Percentiles rank a stretch among this genome's conserved stretches.
Evolutionary conservation across 2,888 invertebrate genomes (phyloP).

Genomic region (Zelleria hepariella): DNA sequence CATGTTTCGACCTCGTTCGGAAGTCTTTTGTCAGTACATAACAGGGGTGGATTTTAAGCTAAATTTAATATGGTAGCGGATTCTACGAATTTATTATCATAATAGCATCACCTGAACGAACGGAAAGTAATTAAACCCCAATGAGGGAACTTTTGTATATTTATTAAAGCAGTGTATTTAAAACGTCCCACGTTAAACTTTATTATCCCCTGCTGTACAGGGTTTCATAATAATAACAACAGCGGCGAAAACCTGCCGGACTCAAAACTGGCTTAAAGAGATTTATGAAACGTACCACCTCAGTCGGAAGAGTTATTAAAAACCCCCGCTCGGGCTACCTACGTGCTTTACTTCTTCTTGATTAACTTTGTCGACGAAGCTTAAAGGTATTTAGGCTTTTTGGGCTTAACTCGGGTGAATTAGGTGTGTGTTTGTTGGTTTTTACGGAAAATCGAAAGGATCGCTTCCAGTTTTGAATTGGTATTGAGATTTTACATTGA

Average conservation of each 20-base stretch:
- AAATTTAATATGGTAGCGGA: too few relatives aligned
- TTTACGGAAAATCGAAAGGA: too few relatives aligned
- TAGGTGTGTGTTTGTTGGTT: too few relatives aligned
- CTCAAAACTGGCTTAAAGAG: not conserved
- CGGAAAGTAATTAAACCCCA: not conserved
- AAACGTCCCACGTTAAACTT: not conserved
- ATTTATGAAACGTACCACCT: not conserved
- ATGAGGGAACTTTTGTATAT: not conserved
- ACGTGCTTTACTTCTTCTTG: not conserved
- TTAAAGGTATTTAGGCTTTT: not conserved
- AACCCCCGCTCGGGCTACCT: not conserved
- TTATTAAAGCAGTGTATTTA: not conserved
- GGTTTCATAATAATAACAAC: not conserved
- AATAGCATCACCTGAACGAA: not conserved
- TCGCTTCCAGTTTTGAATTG: too few relatives aligned
- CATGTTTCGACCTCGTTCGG: too few relatives aligned
- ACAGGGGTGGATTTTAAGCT: too few relatives aligned
- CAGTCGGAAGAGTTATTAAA: constrained; percentile 10
- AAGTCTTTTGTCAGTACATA: too few relatives aligned
- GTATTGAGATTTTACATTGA: too few relatives aligned
- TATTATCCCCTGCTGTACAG: not conserved
- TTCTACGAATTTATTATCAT: too few relatives aligned
- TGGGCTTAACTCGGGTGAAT: not conserved
- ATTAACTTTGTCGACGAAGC: not conserved
- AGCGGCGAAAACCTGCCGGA: constrained; percentile 9